Conservation (phyloP, 2,797 vertebrate genomes). For the Percopsis omiscomaycus region DNA sequence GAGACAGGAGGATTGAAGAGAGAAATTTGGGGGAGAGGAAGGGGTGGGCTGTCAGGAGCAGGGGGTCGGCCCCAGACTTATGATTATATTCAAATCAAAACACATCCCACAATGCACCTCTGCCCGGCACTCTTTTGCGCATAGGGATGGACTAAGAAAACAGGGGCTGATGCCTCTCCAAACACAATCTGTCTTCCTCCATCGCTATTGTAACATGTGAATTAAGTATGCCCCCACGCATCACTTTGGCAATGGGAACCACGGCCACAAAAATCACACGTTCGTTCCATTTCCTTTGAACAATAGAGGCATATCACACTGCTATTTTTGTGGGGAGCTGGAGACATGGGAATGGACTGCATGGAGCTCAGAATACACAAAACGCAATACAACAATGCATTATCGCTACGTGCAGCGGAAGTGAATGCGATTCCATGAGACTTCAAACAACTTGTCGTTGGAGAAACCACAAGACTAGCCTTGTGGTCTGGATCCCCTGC, state of each 20-base stretch:
- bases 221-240: conserved; percentile 30
- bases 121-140: conserved; percentile 67
- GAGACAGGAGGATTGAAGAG: conserved; percentile 78
- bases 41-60: conserved; percentile 66
- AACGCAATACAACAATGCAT: not conserved
- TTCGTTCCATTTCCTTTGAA: conserved; percentile 31
- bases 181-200: conserved; percentile 68
- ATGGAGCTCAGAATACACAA: not conserved
- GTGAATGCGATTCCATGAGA: not conserved
- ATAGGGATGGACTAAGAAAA: conserved; percentile 77
- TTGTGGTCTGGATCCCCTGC: conserved; percentile 1
- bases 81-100: conserved; percentile 87
- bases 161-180: conserved; percentile 68
- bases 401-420: not conserved
- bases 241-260: conserved; percentile 38
- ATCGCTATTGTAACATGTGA: conserved; percentile 54
- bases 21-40: conserved; percentile 75
- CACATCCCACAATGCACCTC: conserved; percentile 82
- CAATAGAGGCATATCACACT: conserved; percentile 29
- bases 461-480: conserved; percentile 33
- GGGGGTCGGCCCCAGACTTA: conserved; percentile 68
- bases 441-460: conserved; percentile 19
- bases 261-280: conserved; percentile 41
- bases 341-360: not conserved
- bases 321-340: conserved; percentile 9